These are phyloP conservation scores for Sympetrum striolatum DNA, from an alignment of 2,888 invertebrate genomes.

Conservation along the genomic window DNA sequence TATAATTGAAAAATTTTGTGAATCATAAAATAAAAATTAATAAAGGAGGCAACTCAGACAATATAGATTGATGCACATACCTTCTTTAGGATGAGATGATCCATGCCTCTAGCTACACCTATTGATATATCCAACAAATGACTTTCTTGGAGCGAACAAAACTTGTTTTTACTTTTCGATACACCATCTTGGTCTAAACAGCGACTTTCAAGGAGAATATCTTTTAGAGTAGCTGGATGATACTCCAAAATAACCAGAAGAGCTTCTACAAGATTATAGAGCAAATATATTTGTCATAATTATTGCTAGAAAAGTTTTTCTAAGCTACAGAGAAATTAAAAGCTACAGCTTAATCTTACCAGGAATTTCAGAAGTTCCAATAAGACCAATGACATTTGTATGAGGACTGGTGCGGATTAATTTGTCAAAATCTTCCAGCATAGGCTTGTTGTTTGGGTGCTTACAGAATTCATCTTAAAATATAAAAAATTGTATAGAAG, in stretches of 20 bases:
- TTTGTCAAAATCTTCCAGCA: slow-evolving; percentile 75
- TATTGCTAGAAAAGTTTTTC: too few relatives aligned
- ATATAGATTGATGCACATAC: slow-evolving; percentile 56
- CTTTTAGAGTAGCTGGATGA: slow-evolving; percentile 72
- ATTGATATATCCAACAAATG: slow-evolving; percentile 70
- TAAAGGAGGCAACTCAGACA: not conserved
- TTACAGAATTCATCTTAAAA: slow-evolving; percentile 44
- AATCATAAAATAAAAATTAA: too few relatives aligned
- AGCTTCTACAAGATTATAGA: slow-evolving; percentile 63
- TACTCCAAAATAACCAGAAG: slow-evolving; percentile 78
- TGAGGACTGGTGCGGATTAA: slow-evolving; percentile 74
- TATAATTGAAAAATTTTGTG: not conserved
- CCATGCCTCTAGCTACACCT: slow-evolving; percentile 75
- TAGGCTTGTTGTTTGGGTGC: slow-evolving; percentile 54
- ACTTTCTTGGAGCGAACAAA: slow-evolving; percentile 68
- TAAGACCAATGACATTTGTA: slow-evolving; percentile 74
- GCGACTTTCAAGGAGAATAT: slow-evolving; percentile 69
- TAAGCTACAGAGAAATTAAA: not conserved
- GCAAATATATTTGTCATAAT: not conserved
- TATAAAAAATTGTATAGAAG: not conserved
- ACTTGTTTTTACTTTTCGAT: slow-evolving; percentile 59
- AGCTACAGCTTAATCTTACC: slow-evolving; percentile 47
- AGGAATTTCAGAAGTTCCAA: slow-evolving; percentile 81
- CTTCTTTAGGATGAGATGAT: slow-evolving; percentile 70
- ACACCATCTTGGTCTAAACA: slow-evolving; percentile 60